Percentiles rank a stretch among this genome's conserved stretches.
phyloP scores from a whole-genome alignment of 2,797 vertebrate genomes.

The Neosilurus mollespiculum region DNA sequence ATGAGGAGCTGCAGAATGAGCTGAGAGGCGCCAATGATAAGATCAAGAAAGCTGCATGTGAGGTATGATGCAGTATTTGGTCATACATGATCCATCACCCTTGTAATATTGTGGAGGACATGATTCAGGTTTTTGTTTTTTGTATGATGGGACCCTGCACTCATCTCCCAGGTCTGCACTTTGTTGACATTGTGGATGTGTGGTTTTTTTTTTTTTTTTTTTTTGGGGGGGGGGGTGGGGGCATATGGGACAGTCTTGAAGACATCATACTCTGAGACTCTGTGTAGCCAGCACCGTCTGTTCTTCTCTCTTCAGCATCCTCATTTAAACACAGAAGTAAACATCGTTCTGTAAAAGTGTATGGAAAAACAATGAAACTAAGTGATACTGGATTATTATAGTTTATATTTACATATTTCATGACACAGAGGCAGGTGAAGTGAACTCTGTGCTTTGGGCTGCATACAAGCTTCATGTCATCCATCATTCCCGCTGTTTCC shows the following conservation, averaged over 20 bases:
- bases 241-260: neutral
- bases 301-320: no score
- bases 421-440: no score
- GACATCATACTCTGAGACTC: no score
- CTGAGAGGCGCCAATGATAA: constrained; percentile 72
- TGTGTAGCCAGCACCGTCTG: no score
- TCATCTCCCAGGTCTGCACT: neutral
- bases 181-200: neutral
- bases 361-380: no score
- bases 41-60: constrained; percentile 78
- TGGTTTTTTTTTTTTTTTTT: neutral
- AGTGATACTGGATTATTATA: no score
- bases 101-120: neutral
- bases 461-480: no score
- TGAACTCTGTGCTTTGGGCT: no score
- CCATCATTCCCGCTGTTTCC: no score
- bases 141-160: neutral
- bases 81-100: neutral
- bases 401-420: no score
- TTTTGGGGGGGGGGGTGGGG: neutral
- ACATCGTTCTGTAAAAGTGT: no score
- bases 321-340: no score
- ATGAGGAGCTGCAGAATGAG: constrained; percentile 76
- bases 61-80: constrained; percentile 64
- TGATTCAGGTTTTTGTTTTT: neutral